phyloP scores from a whole-genome alignment of 2,797 vertebrate genomes.

The Eptatretus atami region DNA sequence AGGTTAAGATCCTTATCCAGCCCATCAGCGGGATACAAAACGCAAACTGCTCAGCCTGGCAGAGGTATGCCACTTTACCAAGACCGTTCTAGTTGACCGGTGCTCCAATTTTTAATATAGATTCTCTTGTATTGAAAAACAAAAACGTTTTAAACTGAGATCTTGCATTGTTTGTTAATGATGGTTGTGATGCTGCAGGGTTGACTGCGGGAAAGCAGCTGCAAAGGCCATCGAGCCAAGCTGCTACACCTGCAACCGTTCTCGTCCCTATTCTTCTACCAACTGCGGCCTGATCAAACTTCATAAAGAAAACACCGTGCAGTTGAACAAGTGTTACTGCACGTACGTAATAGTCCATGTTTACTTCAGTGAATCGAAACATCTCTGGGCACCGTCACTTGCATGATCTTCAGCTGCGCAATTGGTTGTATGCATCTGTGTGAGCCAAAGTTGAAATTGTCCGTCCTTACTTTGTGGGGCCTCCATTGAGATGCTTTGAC shows the following conservation, averaged over 20 bases:
- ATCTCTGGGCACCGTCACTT: too few species aligned
- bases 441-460: neutral
- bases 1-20: too few species aligned
- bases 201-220: conserved; percentile 79
- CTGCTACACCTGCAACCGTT: conserved; percentile 28
- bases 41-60: too few species aligned
- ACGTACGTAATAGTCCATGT: conserved; percentile 7
- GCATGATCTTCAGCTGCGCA: neutral
- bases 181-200: conserved; percentile 16
- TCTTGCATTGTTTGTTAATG: too few species aligned
- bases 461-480: neutral
- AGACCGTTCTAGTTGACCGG: too few species aligned
- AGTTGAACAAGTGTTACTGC: conserved; percentile 15
- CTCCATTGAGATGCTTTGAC: neutral
- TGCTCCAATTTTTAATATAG: too few species aligned
- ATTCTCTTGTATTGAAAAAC: too few species aligned
- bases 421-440: neutral
- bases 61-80: too few species aligned
- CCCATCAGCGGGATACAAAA: too few species aligned
- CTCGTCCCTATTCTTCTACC: conserved; percentile 63
- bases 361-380: too few species aligned
- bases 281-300: conserved; percentile 75
- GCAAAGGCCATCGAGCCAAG: conserved; percentile 81
- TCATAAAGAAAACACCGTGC: conserved; percentile 61
- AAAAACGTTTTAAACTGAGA: too few species aligned